These are phyloP conservation scores for Distichodus sexfasciatus DNA, from an alignment of 2,797 vertebrate species.

Conservation along the genomic window DNA sequence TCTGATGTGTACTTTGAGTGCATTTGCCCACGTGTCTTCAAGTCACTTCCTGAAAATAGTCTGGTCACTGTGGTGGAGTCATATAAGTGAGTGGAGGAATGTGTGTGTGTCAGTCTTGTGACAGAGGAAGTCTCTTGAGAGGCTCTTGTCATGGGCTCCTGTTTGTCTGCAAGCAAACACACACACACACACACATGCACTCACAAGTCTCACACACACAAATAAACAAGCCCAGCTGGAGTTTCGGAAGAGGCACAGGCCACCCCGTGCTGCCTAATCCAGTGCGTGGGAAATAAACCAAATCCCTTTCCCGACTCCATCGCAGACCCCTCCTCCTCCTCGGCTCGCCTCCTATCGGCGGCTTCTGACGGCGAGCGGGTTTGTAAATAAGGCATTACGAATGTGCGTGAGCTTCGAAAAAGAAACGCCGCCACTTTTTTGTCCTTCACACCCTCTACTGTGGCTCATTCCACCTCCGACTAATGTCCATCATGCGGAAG, in stretches of 20 bases:
- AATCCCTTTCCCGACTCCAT: constrained; percentile 57
- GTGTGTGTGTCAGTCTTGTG: constrained; percentile 39
- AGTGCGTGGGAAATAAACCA: constrained; percentile 75
- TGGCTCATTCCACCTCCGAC: constrained; percentile 19
- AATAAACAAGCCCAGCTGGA: constrained; percentile 73
- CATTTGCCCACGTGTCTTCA: constrained; percentile 10
- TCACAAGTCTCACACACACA: constrained; percentile 74
- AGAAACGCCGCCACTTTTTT: not conserved
- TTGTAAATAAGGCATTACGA: not conserved
- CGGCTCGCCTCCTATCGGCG: constrained; percentile 16
- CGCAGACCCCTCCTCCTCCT: constrained; percentile 37
- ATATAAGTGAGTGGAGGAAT: constrained; percentile 16
- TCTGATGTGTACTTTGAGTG: not conserved
- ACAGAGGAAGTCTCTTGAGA: constrained; percentile 52
- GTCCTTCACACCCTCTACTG: constrained; percentile 35
- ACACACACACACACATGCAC: constrained; percentile 70
- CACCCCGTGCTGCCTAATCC: constrained; percentile 69
- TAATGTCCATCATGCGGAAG: constrained; percentile 51
- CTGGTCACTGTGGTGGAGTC: constrained; percentile 9
- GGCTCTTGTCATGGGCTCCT: constrained; percentile 69
- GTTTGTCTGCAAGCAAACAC: constrained; percentile 72
- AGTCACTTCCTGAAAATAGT: constrained; percentile 23
- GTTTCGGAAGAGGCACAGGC: constrained; percentile 65
- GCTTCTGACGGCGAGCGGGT: not conserved
- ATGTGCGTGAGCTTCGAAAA: not conserved